Base-by-base conservation (phyloP, 2,888 invertebrate species). In the Rhyacophila evoluta region DNA sequence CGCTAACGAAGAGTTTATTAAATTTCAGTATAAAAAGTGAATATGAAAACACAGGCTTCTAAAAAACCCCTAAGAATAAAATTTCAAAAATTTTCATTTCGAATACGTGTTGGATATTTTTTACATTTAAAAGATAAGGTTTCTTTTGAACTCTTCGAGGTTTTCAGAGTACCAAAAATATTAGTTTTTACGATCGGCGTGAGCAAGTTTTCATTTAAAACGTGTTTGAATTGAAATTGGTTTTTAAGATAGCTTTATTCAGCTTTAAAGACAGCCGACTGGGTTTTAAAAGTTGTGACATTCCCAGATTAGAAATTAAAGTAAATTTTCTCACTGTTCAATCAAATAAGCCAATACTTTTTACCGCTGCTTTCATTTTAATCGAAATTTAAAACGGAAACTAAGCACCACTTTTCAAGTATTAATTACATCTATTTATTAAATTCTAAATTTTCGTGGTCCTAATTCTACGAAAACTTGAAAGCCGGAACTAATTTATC, bases 171-270 rank as follows among this genome's bases (percentile, higher is more conserved):
- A 2, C 25, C 55, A 55, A 25, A 41, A 55, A 55, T 55, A 55
- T 55, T 55, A 55, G 19, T 55, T 55, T 55, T 55, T 55, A 55
- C 55, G 55, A 55, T 55, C 15, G 25, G 25, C 19, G 55, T 55
- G 55, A 25, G 55, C 55, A 55, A 55, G 55, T 55, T 55, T 41
- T 55, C 55, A 55, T 55, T 55, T 55, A 55, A 55, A 55, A 55
- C 55, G 55, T 55, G 55, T 55, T 55, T 55, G 55, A 55, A 55
- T 55, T 55, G 15, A 55, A 55, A 55, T 55, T 55, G 55, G 55
- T 55, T 55, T 41, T 55, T 55, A 55, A 55, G 19, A 19, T 19
- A 2, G 39, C 55, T 55, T 55, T 55, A 55, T 55, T 55, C 25
- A 1, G 55, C 1, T 25, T 19, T 1, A 1, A 55, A 55, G 19